Evolutionary conservation across 2,113 vertebrate genomes (phyloP).

Genomic region (Pardalotus punctatus): DNA sequence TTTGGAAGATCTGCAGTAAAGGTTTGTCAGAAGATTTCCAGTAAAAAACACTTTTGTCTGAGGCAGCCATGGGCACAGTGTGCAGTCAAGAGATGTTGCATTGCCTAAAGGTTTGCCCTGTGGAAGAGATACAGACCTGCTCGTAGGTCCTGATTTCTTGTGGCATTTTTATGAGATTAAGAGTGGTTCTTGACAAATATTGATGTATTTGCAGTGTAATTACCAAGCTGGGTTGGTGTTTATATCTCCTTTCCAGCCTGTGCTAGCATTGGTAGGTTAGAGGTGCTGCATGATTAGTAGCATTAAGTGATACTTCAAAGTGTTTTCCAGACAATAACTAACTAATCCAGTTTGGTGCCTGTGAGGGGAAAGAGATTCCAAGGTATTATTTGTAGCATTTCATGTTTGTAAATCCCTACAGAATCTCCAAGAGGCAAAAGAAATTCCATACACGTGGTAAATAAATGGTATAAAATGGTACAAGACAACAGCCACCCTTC

Average conservation of each 20-base stretch:
- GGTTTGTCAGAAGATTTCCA: not conserved
- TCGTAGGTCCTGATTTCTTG: not conserved
- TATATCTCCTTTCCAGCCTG: not conserved
- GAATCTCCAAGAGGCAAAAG: not conserved
- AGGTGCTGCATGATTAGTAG: not conserved
- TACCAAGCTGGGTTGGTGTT: not conserved
- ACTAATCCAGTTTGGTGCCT: slow-evolving; percentile 19
- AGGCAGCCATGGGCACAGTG: not conserved
- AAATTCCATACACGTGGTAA: not conserved
- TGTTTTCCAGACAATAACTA: slow-evolving; percentile 8
- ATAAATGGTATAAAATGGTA: not conserved
- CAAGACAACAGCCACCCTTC: not conserved
- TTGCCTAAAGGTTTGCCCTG: not conserved
- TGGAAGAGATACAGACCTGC: not conserved
- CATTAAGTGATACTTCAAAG: not conserved
- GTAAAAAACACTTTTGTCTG: not conserved
- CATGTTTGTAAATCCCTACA: not conserved
- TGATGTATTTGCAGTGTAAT: not conserved
- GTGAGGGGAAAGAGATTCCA: not conserved
- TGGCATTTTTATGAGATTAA: not conserved
- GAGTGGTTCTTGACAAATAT: not conserved
- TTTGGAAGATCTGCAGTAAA: not conserved
- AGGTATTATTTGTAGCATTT: not conserved
- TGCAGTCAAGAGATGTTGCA: not conserved
- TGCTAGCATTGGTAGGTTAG: not conserved